Base-by-base conservation (phyloP, 30 jellyfish, hydroid and myxozoan species). In the Aurelia aurita region DNA sequence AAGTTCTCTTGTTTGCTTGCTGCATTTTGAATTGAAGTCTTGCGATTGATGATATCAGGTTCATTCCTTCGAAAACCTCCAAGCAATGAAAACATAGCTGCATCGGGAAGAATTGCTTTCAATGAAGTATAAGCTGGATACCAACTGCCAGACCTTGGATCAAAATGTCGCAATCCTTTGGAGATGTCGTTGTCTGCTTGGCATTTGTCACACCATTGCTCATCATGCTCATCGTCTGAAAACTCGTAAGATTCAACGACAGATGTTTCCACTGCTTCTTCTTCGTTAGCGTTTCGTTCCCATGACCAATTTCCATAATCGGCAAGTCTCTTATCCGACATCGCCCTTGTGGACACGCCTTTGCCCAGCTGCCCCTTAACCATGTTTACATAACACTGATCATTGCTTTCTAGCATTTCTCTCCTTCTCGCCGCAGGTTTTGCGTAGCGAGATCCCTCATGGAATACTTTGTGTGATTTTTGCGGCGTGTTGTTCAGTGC, bases 81-180 rank as follows among this genome's bases (percentile, higher is more conserved):
- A 8, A 77, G 53, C 7, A 77, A 25, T 26, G 88, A 75, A 43
- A 75, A 77, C 88, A 77, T 77, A 6, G 62, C 63, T 22, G 47
- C 3, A 13, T 62, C 69, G 19, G 88, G 79, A n/a, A 60, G n/a
- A 15, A 43, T 60, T 77, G 44, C 20, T 49, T 35, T 59, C 35
- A 58, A 9, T 15, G 88, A 77, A 23, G 68, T 16, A 60, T 60
- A 58, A 22, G 78, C 88, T 9, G 88, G 81, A 45, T 83, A 71
- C 93, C 93, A 83, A 20, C 58, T 58, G 22, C 93, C 93, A 23
- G 86, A 68, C 15, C 28, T 27, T n/a, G 93, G 93, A 57, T 83
- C 87, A 69, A 65, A 83, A 46, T 83, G 93, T 39, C 57, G 80
- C 85, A 83, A 62, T 2, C 93, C 93, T 71, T 65, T 32, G 16